These are phyloP conservation scores for Drosophila seguyi DNA, from an alignment of 1,140 invertebrate genomes.

Conservation along the genomic window DNA sequence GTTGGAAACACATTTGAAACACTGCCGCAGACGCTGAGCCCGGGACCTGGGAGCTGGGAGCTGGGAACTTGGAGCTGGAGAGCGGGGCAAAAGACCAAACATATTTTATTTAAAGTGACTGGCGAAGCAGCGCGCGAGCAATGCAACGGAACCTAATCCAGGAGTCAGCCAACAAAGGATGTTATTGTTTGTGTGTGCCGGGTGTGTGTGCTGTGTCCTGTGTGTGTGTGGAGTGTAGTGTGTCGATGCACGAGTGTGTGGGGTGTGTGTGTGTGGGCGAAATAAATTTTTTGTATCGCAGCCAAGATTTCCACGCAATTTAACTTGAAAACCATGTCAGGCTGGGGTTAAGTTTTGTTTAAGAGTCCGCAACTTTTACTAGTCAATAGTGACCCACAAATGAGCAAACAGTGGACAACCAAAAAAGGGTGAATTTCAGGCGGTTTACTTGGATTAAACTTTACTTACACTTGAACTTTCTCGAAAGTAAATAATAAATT, in stretches of 20 bases:
- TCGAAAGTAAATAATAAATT: background rate
- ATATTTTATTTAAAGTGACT: slow-evolving; percentile 84
- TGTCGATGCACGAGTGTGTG: slow-evolving; percentile 26
- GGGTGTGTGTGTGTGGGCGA: slow-evolving; percentile 1
- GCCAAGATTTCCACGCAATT: slow-evolving; percentile 83
- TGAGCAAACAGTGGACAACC: slow-evolving; percentile 6
- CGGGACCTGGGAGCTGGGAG: slow-evolving; percentile 12
- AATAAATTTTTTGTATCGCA: slow-evolving; percentile 62
- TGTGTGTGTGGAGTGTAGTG: slow-evolving; percentile 11
- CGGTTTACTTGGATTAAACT: background rate
- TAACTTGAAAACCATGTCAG: slow-evolving; percentile 78
- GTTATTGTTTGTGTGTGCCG: slow-evolving; percentile 36
- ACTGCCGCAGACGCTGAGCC: slow-evolving; percentile 59
- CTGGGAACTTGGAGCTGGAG: background rate
- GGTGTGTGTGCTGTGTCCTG: slow-evolving; percentile 9
- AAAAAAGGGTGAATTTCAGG: background rate
- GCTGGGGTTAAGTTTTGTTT: slow-evolving; percentile 60
- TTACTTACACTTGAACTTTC: background rate
- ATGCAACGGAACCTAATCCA: slow-evolving; percentile 75
- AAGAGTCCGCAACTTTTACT: slow-evolving; percentile 41
- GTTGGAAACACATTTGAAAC: slow-evolving; percentile 83
- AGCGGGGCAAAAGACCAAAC: slow-evolving; percentile 67
- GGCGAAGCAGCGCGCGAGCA: slow-evolving; percentile 61
- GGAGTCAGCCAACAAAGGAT: slow-evolving; percentile 70
- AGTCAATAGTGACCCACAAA: slow-evolving; percentile 37